These are phyloP conservation scores for Manis pentadactyla DNA, from an alignment of 2,797 vertebrate genomes.

Conservation along the genomic window DNA sequence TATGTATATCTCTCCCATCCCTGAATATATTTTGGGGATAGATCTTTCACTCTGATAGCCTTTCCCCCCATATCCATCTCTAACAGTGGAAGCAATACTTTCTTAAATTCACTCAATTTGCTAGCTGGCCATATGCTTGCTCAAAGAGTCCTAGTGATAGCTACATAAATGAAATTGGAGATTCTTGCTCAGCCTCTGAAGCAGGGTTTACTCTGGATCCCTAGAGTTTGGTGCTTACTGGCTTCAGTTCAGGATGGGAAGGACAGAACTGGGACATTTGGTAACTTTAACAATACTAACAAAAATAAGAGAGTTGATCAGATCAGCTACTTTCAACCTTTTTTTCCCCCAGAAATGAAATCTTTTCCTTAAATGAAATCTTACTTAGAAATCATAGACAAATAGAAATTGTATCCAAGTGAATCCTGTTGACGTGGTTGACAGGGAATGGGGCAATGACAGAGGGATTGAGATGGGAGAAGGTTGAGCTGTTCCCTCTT, in stretches of 20 bases:
- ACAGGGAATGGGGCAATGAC: neutral
- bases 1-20: no score
- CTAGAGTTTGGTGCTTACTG: neutral
- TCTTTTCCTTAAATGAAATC: neutral
- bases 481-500: neutral
- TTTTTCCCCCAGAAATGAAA: neutral
- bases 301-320: neutral
- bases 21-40: no score
- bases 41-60: no score
- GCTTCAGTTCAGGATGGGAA: neutral
- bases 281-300: neutral
- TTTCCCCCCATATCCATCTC: no score
- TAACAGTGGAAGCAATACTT: neutral
- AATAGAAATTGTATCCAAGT: neutral
- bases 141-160: neutral
- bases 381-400: neutral
- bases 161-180: neutral
- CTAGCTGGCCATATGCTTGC: neutral
- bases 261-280: neutral
- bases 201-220: neutral
- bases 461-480: accelerated
- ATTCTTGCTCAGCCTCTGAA: neutral
- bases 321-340: neutral
- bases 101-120: neutral
- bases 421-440: neutral